Evolutionary conservation across 2,113 vertebrate genomes (phyloP).

Genomic region (Hiodon alosoides): DNA sequence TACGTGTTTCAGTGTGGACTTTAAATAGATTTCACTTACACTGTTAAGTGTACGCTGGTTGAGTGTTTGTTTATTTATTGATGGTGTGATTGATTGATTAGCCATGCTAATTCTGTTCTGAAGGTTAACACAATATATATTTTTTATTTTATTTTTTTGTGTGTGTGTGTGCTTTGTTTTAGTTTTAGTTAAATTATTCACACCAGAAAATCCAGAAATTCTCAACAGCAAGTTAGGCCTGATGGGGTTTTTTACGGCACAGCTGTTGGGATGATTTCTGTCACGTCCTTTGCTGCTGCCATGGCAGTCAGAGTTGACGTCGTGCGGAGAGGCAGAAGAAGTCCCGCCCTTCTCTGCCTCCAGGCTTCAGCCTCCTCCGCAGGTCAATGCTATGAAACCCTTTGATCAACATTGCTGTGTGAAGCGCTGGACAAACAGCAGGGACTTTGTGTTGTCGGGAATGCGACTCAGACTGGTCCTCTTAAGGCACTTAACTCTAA

Average conservation of each 20-base stretch:
- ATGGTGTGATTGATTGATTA: background rate
- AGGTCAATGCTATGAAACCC: background rate
- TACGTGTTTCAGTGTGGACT: slow-evolving; percentile 57
- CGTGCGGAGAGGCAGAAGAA: background rate
- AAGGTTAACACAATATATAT: no score
- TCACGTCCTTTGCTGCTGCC: background rate
- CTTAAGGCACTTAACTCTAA: background rate
- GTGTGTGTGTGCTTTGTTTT: no score
- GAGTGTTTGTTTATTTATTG: background rate
- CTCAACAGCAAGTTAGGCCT: no score
- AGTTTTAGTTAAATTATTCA: no score
- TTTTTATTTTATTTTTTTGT: no score
- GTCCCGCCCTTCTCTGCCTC: background rate
- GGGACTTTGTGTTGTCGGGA: background rate
- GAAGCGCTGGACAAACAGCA: background rate
- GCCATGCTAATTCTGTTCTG: background rate
- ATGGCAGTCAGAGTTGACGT: background rate
- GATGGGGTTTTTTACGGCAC: no score
- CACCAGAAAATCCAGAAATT: no score
- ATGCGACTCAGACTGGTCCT: background rate
- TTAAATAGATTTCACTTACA: slow-evolving; percentile 36
- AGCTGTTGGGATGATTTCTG: no score
- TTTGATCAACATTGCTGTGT: background rate
- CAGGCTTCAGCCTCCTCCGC: background rate
- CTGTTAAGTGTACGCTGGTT: background rate